A percentile compares a stretch with the other conserved stretches of the same genome.
These are phyloP conservation scores for Zaprionus inermis DNA, from an alignment of 1,140 invertebrate species.

Conservation along the genomic window DNA sequence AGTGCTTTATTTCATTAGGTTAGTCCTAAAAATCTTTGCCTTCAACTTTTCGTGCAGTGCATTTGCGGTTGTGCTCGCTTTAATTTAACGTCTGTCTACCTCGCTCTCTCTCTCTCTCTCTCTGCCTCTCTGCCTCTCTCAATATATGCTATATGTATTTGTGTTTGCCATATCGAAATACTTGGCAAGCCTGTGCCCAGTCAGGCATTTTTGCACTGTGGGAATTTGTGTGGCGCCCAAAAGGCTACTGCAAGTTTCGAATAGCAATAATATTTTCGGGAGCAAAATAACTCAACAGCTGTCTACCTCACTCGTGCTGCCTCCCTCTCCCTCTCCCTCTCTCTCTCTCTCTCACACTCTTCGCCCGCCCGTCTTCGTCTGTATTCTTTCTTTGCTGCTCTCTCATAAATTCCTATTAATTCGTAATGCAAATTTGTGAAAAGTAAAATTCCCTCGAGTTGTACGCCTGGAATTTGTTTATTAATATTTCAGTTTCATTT, in stretches of 20 bases:
- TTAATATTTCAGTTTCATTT: conserved; percentile 75
- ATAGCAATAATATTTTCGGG: conserved; percentile 79
- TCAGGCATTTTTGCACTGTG: conserved; percentile 33
- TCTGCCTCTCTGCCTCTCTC: neutral
- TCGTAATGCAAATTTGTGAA: conserved; percentile 77
- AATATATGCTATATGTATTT: conserved; percentile 15
- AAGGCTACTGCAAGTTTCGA: conserved; percentile 70
- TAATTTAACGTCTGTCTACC: neutral
- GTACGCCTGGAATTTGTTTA: conserved; percentile 67
- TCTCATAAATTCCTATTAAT: conserved; percentile 80
- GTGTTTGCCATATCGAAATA: neutral
- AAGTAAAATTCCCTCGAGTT: conserved; percentile 41
- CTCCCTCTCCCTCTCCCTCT: neutral
- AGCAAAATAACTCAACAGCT: conserved; percentile 58
- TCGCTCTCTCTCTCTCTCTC: neutral
- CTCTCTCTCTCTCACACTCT: neutral
- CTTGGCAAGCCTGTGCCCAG: neutral
- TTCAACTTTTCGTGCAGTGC: conserved; percentile 49
- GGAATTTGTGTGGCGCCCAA: no score
- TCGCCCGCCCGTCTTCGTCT: neutral
- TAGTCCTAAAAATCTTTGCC: conserved; percentile 66
- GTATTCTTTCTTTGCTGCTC: conserved; percentile 7
- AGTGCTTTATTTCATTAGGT: conserved; percentile 83
- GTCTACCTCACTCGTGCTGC: neutral
- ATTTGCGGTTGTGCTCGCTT: neutral